Evolutionary conservation across 2,888 invertebrate species (phyloP), one percentile per base, ranked within the genome.

Genomic region (Anthrax anthrax): DNA sequence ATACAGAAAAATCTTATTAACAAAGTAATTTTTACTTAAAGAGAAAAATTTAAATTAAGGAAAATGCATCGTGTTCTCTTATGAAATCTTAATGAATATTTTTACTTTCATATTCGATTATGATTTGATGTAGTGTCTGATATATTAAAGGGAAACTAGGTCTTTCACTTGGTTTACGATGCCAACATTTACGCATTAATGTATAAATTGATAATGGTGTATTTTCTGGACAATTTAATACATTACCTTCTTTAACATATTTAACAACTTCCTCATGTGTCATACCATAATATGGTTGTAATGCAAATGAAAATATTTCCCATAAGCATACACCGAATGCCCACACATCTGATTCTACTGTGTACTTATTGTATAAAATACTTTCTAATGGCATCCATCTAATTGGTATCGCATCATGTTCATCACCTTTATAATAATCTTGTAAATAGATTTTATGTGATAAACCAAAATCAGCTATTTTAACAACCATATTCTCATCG

Each of bases 331-430:
- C 90, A 44, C 94, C 96, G 70, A 86, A 96, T 14, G 95, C 94
- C 95, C 95, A 96, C 2, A 96, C 90, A 70, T 96, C 96, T 13
- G 94, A 91, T 65, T 95, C 92, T 51, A 89, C 76, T 14, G 95
- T 94, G 68, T 94, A 96, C 66, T 92, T 92, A 69, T 94, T 95
- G 65, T 92, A 94, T 45, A 95, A 73, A 64, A 96, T 94, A 67
- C 94, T 89, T 68, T 96, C 95, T 50, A 94, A 72, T 18, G 95
- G 95, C 94, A 96, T 95, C 96, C 96, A 96, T 63, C 96, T 76
- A 19, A 96, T 91, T 34, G 95, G 95, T 56, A 96, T 92, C 16
- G 94, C 94, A 69, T 92, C 92, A 63, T 90, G 85, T 60, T 92
- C 91, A 65, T 90, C 84, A 13, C 95, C 95, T 67, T 92, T 91